These are phyloP conservation scores for Tridacna gigas DNA, from an alignment of 2,888 invertebrate genomes.

Conservation along the genomic window DNA sequence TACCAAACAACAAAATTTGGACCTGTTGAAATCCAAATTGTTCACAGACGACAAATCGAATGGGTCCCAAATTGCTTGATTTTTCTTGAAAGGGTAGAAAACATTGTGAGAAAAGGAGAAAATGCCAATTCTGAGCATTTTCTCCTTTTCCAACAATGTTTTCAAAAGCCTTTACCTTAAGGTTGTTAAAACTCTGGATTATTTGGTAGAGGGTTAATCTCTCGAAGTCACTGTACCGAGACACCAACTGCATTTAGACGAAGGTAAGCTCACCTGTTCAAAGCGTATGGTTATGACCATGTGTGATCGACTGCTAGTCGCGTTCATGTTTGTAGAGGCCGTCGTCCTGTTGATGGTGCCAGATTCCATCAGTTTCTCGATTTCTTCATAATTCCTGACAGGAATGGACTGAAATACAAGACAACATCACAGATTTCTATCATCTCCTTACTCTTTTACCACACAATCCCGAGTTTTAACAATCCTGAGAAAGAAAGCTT, in stretches of 20 bases:
- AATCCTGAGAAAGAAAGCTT: too few species aligned
- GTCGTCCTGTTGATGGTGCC: conserved; percentile 77
- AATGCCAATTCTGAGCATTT: background rate
- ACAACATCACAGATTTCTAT: too few species aligned
- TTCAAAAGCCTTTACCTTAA: background rate
- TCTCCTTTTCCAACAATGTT: background rate
- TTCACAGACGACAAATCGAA: too few species aligned
- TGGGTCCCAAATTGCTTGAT: background rate
- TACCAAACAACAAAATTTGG: too few species aligned
- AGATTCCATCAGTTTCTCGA: conserved; percentile 77
- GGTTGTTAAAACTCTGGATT: too few species aligned
- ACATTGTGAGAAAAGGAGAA: background rate
- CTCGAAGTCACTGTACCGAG: too few species aligned
- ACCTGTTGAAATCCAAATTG: too few species aligned
- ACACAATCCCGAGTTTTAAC: too few species aligned
- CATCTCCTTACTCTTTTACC: too few species aligned
- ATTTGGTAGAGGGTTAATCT: too few species aligned
- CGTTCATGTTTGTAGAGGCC: conserved; percentile 79
- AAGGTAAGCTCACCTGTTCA: conserved; percentile 70
- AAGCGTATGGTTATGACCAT: conserved; percentile 80
- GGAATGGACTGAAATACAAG: conserved; percentile 71
- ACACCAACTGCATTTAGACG: too few species aligned
- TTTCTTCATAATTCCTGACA: conserved; percentile 73
- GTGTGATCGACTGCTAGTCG: conserved; percentile 80
- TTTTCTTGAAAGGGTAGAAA: background rate